These are phyloP conservation scores for Euphonia xanthogaster DNA, from an alignment of 2,797 vertebrate species.

Conservation along the genomic window DNA sequence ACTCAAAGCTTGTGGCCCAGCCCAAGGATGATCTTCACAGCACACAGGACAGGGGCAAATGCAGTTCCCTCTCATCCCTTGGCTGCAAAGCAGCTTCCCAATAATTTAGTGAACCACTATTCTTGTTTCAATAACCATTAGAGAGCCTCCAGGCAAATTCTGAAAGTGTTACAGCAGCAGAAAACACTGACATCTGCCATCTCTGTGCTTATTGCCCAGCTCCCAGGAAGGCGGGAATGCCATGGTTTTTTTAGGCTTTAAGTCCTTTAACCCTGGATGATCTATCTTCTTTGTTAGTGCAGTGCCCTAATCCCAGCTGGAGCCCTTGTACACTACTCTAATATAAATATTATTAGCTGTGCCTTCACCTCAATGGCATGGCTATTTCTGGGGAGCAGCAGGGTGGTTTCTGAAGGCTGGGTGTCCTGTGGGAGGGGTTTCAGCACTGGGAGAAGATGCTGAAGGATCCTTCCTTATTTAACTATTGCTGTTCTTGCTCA, in stretches of 20 bases:
- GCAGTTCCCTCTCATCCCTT: not conserved
- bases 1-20: accelerated
- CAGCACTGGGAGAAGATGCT: not conserved
- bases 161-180: not conserved
- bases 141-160: not conserved
- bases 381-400: not conserved
- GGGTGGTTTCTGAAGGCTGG: not conserved
- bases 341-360: not conserved
- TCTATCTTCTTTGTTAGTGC: not conserved
- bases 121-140: not conserved
- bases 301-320: not conserved
- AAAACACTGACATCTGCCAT: not conserved
- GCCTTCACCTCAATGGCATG: not conserved
- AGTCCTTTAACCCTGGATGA: slow-evolving; percentile 16
- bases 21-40: not conserved
- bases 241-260: not conserved
- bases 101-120: not conserved
- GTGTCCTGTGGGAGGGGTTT: not conserved
- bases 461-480: not conserved
- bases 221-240: not conserved
- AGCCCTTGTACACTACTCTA: not conserved
- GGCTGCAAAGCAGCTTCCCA: not conserved
- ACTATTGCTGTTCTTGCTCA: not conserved
- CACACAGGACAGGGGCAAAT: accelerated
- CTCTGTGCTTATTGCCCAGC: not conserved